Evolutionary conservation across 2,797 vertebrate species (phyloP).

Genomic region (Momotus momota): DNA sequence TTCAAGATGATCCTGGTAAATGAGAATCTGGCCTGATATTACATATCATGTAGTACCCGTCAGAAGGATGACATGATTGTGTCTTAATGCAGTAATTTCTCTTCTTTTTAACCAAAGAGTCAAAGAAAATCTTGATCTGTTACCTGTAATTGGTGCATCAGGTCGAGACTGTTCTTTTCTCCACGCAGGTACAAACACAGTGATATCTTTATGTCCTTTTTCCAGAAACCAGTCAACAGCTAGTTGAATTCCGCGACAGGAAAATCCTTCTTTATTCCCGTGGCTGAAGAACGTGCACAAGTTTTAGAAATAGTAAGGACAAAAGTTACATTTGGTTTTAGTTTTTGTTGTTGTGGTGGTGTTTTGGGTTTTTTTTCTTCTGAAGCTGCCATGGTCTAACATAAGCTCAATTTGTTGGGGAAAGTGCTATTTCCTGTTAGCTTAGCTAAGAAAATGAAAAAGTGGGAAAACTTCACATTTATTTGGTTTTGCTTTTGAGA

Average conservation of each 20-base stretch:
- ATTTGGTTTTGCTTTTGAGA: neutral
- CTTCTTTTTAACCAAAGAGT: neutral
- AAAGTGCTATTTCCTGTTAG: neutral
- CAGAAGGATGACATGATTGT: neutral
- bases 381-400: neutral
- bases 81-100: neutral
- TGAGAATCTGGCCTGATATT: neutral
- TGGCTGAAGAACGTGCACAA: slow-evolving; percentile 83
- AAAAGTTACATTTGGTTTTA: neutral
- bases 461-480: neutral
- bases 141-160: slow-evolving; percentile 97
- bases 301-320: slow-evolving; percentile 21
- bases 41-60: neutral
- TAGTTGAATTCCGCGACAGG: slow-evolving; percentile 96
- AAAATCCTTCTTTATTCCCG: slow-evolving; percentile 99
- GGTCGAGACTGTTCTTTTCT: slow-evolving; percentile 98
- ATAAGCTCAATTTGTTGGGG: neutral
- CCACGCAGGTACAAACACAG: slow-evolving; percentile 98
- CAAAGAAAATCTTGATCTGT: neutral
- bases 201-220: slow-evolving; percentile 98
- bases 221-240: slow-evolving; percentile 98
- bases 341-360: neutral
- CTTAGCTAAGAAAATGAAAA: neutral
- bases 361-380: neutral
- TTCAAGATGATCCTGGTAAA: neutral